A percentile compares a stretch with the other conserved stretches of the same genome.
Evolutionary conservation across 64 coral and sea anemone genomes (phyloP).

Genomic region (Pocillopora verrucosa): DNA sequence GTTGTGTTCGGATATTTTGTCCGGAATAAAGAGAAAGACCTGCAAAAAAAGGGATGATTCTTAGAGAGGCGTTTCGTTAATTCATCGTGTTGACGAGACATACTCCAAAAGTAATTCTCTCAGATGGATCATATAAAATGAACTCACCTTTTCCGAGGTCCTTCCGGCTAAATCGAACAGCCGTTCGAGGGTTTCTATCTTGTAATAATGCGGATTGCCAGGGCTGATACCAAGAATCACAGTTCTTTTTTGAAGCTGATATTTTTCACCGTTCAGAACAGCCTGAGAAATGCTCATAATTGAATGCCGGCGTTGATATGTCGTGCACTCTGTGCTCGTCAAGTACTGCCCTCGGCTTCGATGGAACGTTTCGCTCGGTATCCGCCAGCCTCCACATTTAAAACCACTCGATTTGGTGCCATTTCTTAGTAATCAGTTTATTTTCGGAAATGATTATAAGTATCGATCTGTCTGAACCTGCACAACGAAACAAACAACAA

Average conservation of each 20-base stretch:
- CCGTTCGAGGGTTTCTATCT: constrained; percentile 38
- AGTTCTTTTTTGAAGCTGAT: constrained; percentile 27
- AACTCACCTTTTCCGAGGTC: constrained; percentile 56
- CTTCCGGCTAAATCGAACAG: constrained; percentile 55
- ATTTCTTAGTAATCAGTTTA: too few relatives aligned
- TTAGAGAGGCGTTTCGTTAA: too few relatives aligned
- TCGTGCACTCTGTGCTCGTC: neutral
- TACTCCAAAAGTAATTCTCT: too few relatives aligned
- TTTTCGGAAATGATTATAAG: too few relatives aligned
- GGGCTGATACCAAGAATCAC: constrained; percentile 77
- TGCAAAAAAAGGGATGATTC: too few relatives aligned
- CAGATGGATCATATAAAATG: neutral
- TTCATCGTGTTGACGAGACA: too few relatives aligned
- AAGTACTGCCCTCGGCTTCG: too few relatives aligned
- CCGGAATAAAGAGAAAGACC: constrained; percentile 53
- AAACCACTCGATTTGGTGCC: too few relatives aligned
- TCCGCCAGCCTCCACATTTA: too few relatives aligned
- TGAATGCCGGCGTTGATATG: neutral
- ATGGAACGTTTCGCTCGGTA: too few relatives aligned
- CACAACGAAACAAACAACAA: too few relatives aligned
- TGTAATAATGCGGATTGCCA: constrained; percentile 80
- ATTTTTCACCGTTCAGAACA: constrained; percentile 48
- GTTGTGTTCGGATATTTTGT: constrained; percentile 82
- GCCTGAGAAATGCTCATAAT: constrained; percentile 7
- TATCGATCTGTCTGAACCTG: too few relatives aligned